Evolutionary conservation across 2,113 vertebrate genomes (phyloP), one percentile per base, ranked within the genome.

Genomic region (Labeo rohita): DNA sequence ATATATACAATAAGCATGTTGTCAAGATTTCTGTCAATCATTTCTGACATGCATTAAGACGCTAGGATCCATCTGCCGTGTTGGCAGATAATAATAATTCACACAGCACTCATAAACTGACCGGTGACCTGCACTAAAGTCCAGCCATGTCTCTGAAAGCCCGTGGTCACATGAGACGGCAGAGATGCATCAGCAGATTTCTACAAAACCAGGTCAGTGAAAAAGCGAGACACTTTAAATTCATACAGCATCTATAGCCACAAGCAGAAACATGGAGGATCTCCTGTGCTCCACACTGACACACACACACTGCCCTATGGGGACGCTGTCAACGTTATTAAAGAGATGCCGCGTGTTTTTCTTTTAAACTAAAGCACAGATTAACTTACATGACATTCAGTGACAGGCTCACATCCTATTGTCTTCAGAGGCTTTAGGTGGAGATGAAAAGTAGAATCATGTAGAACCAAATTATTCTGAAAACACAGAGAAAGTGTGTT

Each of bases 161-260:
- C 52, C 34, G 9, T 8, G 11, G 77, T 39, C 76, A 15, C 50
- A 78, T 6, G 16, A 78, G 76, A 78, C 52, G 5, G 8, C 13
- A 54, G 23, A 43, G 76, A 79, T 43, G 34, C 76, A 78, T 78
- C 76, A 78, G 76, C 76, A 78, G 52, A 56, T 78, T 21, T 75
- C 72, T 7, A 49, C 74, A 76, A 78, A 78, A 78, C 34, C 52
- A 79, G 50, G 76, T 79, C 76, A 79, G 49, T 21, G 50, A 56
- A 59, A 59, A 59, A 21, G 52, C 2, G 1, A 56, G 36, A 56
- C 10, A 21, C 76, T 78, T 59, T 56, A 39, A 56, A 78, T 59
- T 52, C 74, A 77, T 36, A 10, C 23, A 78, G 56, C 77, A 80
- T 80, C 54, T 45, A 45, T 61, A 61, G 7, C 56, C 54, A 80